These are phyloP conservation scores for Agonopterix subpropinquella DNA, from an alignment of 2,888 invertebrate species.

Conservation along the genomic window DNA sequence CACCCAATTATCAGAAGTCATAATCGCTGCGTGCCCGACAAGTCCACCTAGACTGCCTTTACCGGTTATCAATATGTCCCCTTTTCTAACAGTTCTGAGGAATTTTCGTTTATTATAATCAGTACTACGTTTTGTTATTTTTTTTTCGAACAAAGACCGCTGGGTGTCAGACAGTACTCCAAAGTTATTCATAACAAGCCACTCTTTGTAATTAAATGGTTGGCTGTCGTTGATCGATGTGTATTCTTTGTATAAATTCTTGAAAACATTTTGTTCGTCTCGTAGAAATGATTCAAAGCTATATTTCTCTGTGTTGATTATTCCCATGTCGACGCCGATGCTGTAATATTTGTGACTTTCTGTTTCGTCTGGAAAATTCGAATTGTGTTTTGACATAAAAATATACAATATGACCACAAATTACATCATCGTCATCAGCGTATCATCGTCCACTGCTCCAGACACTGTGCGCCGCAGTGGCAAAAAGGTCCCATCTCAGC, in stretches of 20 bases:
- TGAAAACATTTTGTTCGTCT: conserved; percentile 43
- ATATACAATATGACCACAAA: no score
- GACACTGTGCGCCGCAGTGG: no score
- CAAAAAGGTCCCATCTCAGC: no score
- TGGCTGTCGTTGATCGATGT: conserved; percentile 27
- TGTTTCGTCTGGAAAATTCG: conserved; percentile 23
- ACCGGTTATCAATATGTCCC: conserved; percentile 37
- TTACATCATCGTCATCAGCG: no score
- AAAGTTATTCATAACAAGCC: conserved; percentile 51
- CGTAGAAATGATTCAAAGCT: conserved; percentile 35
- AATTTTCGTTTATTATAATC: conserved; percentile 39
- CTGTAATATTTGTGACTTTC: conserved; percentile 29
- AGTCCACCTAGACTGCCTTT: conserved; percentile 29
- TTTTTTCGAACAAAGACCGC: conserved; percentile 39
- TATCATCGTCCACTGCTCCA: no score
- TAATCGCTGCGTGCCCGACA: conserved; percentile 44
- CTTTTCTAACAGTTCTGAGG: conserved; percentile 35
- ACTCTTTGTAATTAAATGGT: conserved; percentile 44
- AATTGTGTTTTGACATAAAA: conserved; percentile 9
- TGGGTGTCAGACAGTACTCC: conserved; percentile 43
- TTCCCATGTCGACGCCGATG: conserved; percentile 39
- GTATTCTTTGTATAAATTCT: conserved; percentile 35
- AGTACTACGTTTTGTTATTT: conserved; percentile 39
- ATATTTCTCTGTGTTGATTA: conserved; percentile 54
- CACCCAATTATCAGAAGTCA: conserved; percentile 39